These are phyloP conservation scores for Ispidina lecontei DNA, from an alignment of 2,797 vertebrate species.

Conservation along the genomic window DNA sequence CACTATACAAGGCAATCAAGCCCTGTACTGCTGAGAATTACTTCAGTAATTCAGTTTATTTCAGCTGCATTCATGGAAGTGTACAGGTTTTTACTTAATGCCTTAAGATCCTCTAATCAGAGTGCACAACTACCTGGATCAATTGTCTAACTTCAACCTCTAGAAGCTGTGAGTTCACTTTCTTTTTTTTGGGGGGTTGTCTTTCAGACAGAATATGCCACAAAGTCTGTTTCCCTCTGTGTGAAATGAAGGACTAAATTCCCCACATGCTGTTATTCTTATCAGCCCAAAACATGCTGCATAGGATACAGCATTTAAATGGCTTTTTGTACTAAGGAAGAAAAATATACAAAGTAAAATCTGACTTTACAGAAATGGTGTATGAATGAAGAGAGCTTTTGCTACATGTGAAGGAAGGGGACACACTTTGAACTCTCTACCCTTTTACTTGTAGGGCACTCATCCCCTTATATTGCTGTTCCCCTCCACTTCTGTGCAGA, in stretches of 20 bases:
- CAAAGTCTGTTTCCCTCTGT: neutral
- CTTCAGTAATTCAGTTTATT: conserved; percentile 28
- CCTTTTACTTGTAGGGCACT: neutral
- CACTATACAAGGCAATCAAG: conserved; percentile 10
- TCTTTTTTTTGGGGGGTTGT: neutral
- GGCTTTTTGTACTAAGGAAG: conserved; percentile 68
- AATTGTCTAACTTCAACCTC: conserved; percentile 1
- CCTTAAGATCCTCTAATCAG: conserved; percentile 10
- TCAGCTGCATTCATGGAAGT: neutral
- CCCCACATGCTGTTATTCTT: conserved; percentile 58
- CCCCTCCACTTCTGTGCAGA: neutral
- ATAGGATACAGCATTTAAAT: conserved; percentile 63
- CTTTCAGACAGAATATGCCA: neutral
- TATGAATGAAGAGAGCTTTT: conserved; percentile 47
- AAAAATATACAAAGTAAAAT: conserved; percentile 63
- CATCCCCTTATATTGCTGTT: neutral
- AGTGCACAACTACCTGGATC: neutral
- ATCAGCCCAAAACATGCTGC: conserved; percentile 69
- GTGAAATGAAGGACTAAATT: conserved; percentile 49
- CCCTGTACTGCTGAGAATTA: neutral
- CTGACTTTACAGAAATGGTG: conserved; percentile 62
- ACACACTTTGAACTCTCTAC: neutral
- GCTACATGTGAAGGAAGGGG: neutral
- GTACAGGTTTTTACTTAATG: neutral
- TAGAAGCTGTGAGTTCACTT: conserved; percentile 27